Base-by-base conservation (phyloP, 2,888 invertebrate species). In the Horisme vitalbata region DNA sequence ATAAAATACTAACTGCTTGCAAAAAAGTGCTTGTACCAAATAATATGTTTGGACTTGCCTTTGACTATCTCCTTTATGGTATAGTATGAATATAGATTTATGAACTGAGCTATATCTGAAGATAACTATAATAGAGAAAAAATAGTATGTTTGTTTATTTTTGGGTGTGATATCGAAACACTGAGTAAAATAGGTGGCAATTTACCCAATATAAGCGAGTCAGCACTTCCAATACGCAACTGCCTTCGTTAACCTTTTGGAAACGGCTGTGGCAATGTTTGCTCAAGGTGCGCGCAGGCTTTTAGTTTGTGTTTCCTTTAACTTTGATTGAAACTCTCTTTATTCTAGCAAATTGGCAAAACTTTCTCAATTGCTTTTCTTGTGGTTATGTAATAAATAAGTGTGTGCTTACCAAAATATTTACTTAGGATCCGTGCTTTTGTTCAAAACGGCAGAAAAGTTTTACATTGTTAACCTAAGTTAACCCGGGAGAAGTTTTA, bases 331-430 rank as follows among this genome's bases (percentile, higher is more conserved):
- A 64, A 65, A 75, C 79, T 78, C 80, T 79, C 83, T 83, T 84
- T 86, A 85, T 83, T 85, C 71, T 79, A 68, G 68, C 65, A 81
- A 83, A 84, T 83, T 83, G 82, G 76, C 67, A 68, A 75, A 86
- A 86, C 71, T 86, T 85, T 55, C 55, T 55, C 75, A 69, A 85
- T 84, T 80, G 79, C 72, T 84, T 84, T 87, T 79, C 78, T 81
- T 80, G 55, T 56, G 63, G 68, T 59, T 61, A 45, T 46, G 57
- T 55, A 56, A 57, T 57, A 56, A 49, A 48, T 46, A 49, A 34
- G 27, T 43, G 30, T 31, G 35, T 32, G 36, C 26, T 44, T 24
- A 20, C 27, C 30, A 41, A 47, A 56, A 55, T 52, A 49, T 57
- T 20, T 32, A 21, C 24, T 34, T 43, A 23, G 36, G 33, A 41